Evolutionary conservation across 2,113 vertebrate species (phyloP).

Genomic region (Myodes glareolus): DNA sequence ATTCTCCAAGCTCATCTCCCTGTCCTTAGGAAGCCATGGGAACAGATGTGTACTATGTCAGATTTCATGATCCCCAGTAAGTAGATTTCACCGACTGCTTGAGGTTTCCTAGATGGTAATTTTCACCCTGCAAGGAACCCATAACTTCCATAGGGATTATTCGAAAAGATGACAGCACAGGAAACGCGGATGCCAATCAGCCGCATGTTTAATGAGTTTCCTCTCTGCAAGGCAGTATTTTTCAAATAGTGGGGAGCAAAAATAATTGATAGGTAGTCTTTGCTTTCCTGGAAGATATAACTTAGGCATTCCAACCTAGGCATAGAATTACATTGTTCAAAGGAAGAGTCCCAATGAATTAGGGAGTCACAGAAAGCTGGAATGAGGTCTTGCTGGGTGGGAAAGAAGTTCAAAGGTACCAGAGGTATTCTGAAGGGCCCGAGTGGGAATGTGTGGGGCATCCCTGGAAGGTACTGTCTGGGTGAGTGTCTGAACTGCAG

Average conservation of each 20-base stretch:
- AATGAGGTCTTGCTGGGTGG: conserved; percentile 3
- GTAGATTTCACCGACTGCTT: conserved; percentile 61
- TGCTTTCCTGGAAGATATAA: conserved; percentile 56
- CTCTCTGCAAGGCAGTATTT: conserved; percentile 55
- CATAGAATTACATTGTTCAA: conserved; percentile 44
- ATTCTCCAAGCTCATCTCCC: conserved; percentile 15
- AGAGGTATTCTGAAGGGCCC: background rate
- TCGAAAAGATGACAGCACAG: conserved; percentile 25
- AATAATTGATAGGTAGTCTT: conserved; percentile 32
- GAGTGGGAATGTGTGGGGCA: background rate
- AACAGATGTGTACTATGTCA: conserved; percentile 64
- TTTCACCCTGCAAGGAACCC: conserved; percentile 70
- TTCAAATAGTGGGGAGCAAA: conserved; percentile 50
- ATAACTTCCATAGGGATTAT: conserved; percentile 58
- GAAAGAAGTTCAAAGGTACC: background rate
- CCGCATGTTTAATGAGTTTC: conserved; percentile 63
- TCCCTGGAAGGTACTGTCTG: background rate
- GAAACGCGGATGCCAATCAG: conserved; percentile 50
- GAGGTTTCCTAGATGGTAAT: conserved; percentile 69
- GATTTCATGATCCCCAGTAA: conserved; percentile 68
- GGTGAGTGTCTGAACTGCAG: background rate
- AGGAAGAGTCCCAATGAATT: conserved; percentile 35
- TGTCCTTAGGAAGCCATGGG: conserved; percentile 16
- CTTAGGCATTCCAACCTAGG: conserved; percentile 23
- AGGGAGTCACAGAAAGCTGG: background rate